phyloP scores from a whole-genome alignment of 2,113 vertebrate genomes.

The Macquaria australasica region DNA sequence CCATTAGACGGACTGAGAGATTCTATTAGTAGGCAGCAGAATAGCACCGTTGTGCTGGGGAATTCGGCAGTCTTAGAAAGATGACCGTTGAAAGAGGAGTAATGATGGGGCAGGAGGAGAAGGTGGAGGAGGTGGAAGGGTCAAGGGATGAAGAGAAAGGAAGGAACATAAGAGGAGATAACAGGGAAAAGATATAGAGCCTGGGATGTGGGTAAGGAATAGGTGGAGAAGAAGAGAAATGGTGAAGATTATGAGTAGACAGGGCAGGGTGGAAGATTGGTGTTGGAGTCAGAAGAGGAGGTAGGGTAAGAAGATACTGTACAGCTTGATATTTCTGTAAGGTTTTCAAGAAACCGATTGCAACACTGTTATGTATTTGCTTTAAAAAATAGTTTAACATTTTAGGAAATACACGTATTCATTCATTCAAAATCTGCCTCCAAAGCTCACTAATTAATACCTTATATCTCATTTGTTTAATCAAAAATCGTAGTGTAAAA shows the following conservation, averaged over 20 bases:
- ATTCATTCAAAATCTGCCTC: background rate
- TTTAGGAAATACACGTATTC: background rate
- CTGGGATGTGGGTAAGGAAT: slow-evolving; percentile 12
- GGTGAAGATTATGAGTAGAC: slow-evolving; percentile 35
- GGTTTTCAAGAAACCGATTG: background rate
- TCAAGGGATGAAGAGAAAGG: slow-evolving; percentile 59
- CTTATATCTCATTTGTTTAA: background rate
- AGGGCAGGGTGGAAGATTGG: slow-evolving; percentile 14
- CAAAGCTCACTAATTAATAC: background rate
- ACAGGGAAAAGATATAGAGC: slow-evolving; percentile 60
- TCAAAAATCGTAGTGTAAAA: background rate
- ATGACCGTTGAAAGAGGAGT: slow-evolving; percentile 73
- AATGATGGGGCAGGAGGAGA: slow-evolving; percentile 57
- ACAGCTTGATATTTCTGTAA: background rate
- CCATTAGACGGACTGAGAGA: slow-evolving; percentile 75
- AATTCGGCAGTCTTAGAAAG: slow-evolving; percentile 64
- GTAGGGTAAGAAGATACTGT: background rate
- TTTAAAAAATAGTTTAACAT: background rate
- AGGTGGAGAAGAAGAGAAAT: slow-evolving; percentile 22
- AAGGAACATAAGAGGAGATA: slow-evolving; percentile 61
- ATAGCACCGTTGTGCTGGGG: slow-evolving; percentile 72
- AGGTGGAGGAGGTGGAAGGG: slow-evolving; percentile 60
- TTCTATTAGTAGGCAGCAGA: slow-evolving; percentile 79
- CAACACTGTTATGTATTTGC: background rate
- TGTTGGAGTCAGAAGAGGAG: slow-evolving; percentile 11